Evolutionary conservation across 2,888 invertebrate species (phyloP).

Genomic region (Ligdia adustata): DNA sequence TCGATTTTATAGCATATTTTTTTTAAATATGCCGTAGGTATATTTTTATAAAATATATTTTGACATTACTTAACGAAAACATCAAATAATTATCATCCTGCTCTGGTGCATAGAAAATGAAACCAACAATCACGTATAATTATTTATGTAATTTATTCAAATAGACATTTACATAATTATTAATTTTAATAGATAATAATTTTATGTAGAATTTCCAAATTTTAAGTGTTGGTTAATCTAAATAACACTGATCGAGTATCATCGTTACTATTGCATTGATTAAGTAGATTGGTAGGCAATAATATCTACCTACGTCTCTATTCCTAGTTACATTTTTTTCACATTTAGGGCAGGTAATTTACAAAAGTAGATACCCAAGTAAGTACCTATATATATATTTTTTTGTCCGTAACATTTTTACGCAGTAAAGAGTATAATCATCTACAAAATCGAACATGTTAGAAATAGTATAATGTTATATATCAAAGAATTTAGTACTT

Average conservation of each 20-base stretch:
- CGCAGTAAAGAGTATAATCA: constrained; percentile 73
- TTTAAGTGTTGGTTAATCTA: constrained; percentile 80
- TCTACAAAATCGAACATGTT: constrained; percentile 83
- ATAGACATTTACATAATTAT: constrained; percentile 78
- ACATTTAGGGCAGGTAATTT: neutral
- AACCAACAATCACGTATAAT: constrained; percentile 70
- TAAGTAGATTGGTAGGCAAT: constrained; percentile 27
- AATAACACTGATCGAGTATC: constrained; percentile 73
- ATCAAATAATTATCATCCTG: no score
- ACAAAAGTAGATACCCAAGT: constrained; percentile 33
- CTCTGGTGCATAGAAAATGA: no score
- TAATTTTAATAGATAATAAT: constrained; percentile 41
- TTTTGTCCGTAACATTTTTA: constrained; percentile 76
- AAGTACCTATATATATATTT: constrained; percentile 42
- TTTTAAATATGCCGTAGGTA: no score
- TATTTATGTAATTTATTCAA: constrained; percentile 80
- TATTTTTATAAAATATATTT: no score
- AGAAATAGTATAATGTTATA: constrained; percentile 77
- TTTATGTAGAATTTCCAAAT: constrained; percentile 80
- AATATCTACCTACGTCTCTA: neutral
- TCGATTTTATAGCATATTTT: no score
- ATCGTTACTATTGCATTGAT: constrained; percentile 57
- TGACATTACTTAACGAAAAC: no score
- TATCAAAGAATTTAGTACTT: constrained; percentile 79
- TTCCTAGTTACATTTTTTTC: constrained; percentile 5